phyloP scores from a whole-genome alignment of 92 coral and sea anemone genomes.

The Bergia sp. region DNA sequence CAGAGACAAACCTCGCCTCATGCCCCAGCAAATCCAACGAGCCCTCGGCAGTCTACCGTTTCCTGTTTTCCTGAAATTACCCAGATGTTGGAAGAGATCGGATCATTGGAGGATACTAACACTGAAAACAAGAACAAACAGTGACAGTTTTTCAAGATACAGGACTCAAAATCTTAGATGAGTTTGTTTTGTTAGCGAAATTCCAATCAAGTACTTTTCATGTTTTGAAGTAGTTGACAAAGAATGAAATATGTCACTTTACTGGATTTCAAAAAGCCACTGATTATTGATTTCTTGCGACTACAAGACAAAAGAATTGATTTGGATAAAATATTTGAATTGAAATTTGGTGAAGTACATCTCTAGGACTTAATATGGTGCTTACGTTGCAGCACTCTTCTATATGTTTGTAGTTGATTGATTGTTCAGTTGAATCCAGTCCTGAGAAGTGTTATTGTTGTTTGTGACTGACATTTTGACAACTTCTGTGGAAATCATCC shows the following conservation, averaged over 20 bases:
- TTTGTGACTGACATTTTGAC: too few relatives aligned
- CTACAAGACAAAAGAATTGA: too few relatives aligned
- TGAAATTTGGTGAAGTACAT: too few relatives aligned
- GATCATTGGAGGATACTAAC: background rate
- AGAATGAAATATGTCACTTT: background rate
- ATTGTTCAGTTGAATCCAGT: too few relatives aligned
- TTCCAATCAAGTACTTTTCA: background rate
- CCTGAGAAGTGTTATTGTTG: too few relatives aligned
- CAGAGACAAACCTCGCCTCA: background rate
- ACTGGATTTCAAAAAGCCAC: too few relatives aligned
- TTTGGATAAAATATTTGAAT: too few relatives aligned
- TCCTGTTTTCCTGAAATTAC: conserved; percentile 39
- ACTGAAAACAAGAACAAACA: background rate
- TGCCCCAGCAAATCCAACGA: background rate
- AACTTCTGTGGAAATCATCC: too few relatives aligned
- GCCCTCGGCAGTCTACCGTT: background rate
- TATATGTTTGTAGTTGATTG: too few relatives aligned
- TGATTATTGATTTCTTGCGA: too few relatives aligned
- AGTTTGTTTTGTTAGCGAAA: background rate
- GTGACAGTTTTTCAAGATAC: background rate
- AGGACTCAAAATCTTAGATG: background rate
- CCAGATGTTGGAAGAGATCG: conserved; percentile 26
- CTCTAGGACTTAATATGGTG: too few relatives aligned
- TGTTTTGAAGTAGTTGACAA: background rate
- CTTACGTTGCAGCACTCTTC: too few relatives aligned